These are phyloP conservation scores for Colletes gigas DNA, from an alignment of 1,140 invertebrate genomes.

Conservation along the genomic window DNA sequence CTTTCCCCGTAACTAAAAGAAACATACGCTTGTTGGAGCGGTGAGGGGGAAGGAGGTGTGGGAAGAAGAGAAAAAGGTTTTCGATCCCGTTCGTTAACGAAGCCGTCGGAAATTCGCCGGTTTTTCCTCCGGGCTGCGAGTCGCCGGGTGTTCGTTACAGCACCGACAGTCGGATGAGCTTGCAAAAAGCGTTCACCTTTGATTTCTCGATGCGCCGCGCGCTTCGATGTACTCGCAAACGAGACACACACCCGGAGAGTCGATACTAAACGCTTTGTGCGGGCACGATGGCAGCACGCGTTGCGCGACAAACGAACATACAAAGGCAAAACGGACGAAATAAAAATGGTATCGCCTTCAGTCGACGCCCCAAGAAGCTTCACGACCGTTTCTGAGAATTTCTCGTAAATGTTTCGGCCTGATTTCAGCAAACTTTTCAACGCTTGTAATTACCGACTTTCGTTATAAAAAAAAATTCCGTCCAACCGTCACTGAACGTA, in stretches of 20 bases:
- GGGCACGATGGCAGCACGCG: neutral
- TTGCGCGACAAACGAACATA: neutral
- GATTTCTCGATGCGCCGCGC: neutral
- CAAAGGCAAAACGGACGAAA: neutral
- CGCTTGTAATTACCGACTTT: no score
- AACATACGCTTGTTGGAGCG: neutral
- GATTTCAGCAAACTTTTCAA: no score
- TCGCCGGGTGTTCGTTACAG: neutral
- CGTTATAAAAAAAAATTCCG: no score
- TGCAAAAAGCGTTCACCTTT: conserved; percentile 9
- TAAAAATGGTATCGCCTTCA: neutral
- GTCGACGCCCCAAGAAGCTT: neutral
- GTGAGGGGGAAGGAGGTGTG: no score
- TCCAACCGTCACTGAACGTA: no score
- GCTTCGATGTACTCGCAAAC: neutral
- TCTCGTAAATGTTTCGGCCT: no score
- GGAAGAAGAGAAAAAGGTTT: no score
- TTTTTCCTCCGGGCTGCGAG: neutral
- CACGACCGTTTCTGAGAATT: neutral
- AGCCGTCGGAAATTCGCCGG: conserved; percentile 5
- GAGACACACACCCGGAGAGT: neutral
- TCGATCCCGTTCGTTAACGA: neutral
- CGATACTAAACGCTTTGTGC: conserved; percentile 3
- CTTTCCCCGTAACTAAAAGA: neutral
- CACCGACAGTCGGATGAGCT: neutral